Percentiles rank a stretch among this genome's conserved stretches.
Evolutionary conservation across 2,888 invertebrate genomes (phyloP).

Genomic region (Bhutanitis thaidina): DNA sequence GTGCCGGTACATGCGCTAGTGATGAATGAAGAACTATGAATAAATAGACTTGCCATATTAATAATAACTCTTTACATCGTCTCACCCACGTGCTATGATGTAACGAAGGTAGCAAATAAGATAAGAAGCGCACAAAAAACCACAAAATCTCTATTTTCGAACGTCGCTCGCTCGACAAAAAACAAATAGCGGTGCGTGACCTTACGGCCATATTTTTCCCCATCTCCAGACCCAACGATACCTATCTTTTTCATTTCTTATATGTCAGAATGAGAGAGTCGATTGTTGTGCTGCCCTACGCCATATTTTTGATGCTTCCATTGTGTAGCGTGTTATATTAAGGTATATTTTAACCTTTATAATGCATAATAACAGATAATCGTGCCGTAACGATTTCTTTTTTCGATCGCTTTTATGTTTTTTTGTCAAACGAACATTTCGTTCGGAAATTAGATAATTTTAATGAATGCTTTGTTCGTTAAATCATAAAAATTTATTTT

Average conservation of each 20-base stretch:
- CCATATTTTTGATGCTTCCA: slow-evolving; percentile 7
- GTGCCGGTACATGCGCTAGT: too few species aligned
- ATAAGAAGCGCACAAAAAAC: neutral
- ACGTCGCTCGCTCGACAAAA: slow-evolving; percentile 13
- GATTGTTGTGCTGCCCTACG: slow-evolving; percentile 1
- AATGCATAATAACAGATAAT: neutral
- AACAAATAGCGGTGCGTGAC: slow-evolving; percentile 20
- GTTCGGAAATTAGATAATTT: neutral
- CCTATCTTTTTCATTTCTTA: slow-evolving; percentile 7
- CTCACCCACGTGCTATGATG: neutral
- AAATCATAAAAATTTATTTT: too few species aligned
- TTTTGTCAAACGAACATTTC: neutral
- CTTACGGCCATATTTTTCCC: slow-evolving; percentile 22
- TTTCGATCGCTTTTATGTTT: too few species aligned
- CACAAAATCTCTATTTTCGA: too few species aligned
- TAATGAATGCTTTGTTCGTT: neutral
- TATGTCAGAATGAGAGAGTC: slow-evolving; percentile 12
- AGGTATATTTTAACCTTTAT: neutral
- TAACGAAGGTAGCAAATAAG: neutral
- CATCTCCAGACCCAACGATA: slow-evolving; percentile 3
- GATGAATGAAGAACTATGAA: too few species aligned
- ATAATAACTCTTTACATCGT: neutral
- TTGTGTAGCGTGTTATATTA: slow-evolving; percentile 2
- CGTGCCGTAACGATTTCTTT: too few species aligned
- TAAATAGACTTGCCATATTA: too few species aligned